A percentile compares a stretch with the other conserved stretches of the same genome.
Evolutionary conservation across 1,140 invertebrate species (phyloP).

Genomic region (Lepeophtheirus salmonis): DNA sequence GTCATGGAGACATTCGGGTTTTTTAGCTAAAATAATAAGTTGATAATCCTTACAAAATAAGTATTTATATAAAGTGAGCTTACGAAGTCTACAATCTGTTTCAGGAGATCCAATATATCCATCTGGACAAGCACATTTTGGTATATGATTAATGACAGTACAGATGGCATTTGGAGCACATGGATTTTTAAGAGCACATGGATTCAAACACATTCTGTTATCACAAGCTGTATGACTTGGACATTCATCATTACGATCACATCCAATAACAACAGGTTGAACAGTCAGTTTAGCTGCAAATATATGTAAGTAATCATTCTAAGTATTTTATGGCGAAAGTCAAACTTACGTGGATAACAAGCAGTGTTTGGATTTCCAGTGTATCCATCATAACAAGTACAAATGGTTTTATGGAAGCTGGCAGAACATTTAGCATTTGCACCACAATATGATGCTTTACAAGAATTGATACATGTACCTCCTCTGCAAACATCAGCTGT

Average conservation of each 20-base stretch:
- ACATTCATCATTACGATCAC: conserved; percentile 52
- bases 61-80: conserved; percentile 37
- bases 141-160: conserved; percentile 53
- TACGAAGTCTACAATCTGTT: background rate
- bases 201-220: conserved; percentile 48
- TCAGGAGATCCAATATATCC: conserved; percentile 60
- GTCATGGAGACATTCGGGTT: conserved; percentile 23
- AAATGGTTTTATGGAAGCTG: conserved; percentile 41
- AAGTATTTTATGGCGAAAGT: background rate
- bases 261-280: conserved; percentile 42
- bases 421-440: conserved; percentile 47
- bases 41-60: background rate
- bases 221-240: conserved; percentile 49
- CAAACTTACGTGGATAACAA: conserved; percentile 36
- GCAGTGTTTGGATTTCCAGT: conserved; percentile 62
- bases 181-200: conserved; percentile 39
- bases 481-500: conserved; percentile 59
- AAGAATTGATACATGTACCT: conserved; percentile 60
- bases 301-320: background rate
- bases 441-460: conserved; percentile 48
- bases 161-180: conserved; percentile 66
- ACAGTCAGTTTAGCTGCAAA: background rate
- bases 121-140: conserved; percentile 59
- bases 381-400: conserved; percentile 51
- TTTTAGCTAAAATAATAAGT: background rate